A percentile compares a stretch with the other conserved stretches of the same genome.
Evolutionary conservation across 2,888 invertebrate genomes (phyloP).

Genomic region (Drosophila eohydei): DNA sequence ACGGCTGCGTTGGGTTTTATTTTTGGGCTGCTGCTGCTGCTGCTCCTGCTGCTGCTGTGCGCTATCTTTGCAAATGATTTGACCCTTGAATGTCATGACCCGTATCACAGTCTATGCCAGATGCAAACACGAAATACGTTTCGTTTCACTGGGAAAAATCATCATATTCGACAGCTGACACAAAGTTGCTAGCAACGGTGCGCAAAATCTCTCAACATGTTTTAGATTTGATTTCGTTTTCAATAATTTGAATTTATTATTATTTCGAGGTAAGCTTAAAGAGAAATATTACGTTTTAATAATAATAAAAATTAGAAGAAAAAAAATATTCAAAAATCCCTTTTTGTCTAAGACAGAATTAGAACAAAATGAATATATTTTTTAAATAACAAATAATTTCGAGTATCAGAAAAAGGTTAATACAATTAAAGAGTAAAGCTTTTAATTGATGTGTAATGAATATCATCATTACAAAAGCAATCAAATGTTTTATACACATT

Average conservation of each 20-base stretch:
- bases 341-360: no score
- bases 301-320: no score
- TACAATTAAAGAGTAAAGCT: no score
- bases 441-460: no score
- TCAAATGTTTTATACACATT: no score
- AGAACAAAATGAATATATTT: no score
- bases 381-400: no score
- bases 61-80: slow-evolving; percentile 45
- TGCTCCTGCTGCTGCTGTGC: slow-evolving; percentile 27
- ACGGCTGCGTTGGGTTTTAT: slow-evolving; percentile 23
- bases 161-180: slow-evolving; percentile 10
- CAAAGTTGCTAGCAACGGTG: neutral
- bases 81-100: slow-evolving; percentile 67
- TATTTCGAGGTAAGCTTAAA: no score
- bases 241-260: neutral
- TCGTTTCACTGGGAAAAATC: slow-evolving; percentile 18
- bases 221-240: neutral
- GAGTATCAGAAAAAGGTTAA: no score
- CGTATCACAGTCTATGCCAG: slow-evolving; percentile 12
- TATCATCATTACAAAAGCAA: no score
- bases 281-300: no score
- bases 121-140: neutral
- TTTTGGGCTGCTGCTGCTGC: slow-evolving; percentile 33
- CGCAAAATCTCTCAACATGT: neutral
- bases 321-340: no score